Percentiles rank a stretch among this genome's conserved stretches.
Conservation (phyloP, 2,797 vertebrate species). For the Kryptolebias ocellatus region DNA sequence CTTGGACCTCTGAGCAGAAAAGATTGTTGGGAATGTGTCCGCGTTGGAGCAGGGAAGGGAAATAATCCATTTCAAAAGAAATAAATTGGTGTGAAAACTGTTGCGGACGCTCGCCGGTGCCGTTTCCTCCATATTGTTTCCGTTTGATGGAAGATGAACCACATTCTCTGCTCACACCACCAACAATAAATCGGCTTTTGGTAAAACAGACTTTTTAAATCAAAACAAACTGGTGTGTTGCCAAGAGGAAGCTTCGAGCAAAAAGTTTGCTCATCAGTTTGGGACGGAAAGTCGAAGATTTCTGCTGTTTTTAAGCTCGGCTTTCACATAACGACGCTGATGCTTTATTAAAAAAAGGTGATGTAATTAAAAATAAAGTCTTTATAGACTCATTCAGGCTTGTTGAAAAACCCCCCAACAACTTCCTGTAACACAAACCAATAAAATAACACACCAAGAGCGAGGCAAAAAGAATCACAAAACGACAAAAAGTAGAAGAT, state of each 20-base stretch:
- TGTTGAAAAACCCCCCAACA: too few species aligned
- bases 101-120: neutral
- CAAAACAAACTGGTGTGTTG: neutral
- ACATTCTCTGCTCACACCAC: neutral
- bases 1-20: conserved; percentile 5
- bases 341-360: too few species aligned
- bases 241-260: too few species aligned
- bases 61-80: neutral
- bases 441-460: neutral
- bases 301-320: too few species aligned
- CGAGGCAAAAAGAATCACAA: neutral
- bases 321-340: too few species aligned
- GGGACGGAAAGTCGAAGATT: too few species aligned
- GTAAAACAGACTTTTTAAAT: neutral
- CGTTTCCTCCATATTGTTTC: conserved; percentile 2
- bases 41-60: neutral
- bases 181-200: neutral
- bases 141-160: conserved; percentile 2
- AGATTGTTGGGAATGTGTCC: neutral
- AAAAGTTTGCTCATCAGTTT: too few species aligned
- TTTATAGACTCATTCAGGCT: too few species aligned
- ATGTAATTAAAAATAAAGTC: too few species aligned
- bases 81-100: neutral
- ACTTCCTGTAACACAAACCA: too few species aligned
- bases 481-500: neutral